phyloP scores from a whole-genome alignment of 2,888 invertebrate genomes.

The Thera obeliscata region DNA sequence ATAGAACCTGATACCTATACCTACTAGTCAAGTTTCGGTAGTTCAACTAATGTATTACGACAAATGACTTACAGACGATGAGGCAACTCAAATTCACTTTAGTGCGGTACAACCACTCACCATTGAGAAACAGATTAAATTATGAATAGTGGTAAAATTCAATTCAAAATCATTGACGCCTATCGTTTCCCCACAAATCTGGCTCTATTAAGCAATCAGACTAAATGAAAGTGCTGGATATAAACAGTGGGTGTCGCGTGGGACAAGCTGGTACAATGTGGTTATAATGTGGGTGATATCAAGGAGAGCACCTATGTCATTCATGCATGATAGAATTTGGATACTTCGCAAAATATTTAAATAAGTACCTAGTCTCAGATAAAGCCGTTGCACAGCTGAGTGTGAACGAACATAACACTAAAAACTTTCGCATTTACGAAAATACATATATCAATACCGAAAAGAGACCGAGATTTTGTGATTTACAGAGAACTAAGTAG shows the following conservation, averaged over 20 bases:
- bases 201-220: conserved; percentile 66
- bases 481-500: no score
- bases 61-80: neutral
- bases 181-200: conserved; percentile 59
- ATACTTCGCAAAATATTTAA: conserved; percentile 13
- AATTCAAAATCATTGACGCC: conserved; percentile 37
- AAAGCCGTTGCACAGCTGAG: no score
- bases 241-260: conserved; percentile 72
- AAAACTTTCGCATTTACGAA: no score
- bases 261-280: conserved; percentile 57
- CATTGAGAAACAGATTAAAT: conserved; percentile 5
- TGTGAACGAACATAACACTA: no score
- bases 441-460: no score
- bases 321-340: conserved; percentile 24
- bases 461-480: no score
- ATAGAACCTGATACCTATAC: neutral
- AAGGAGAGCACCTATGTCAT: conserved; percentile 66
- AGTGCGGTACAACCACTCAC: conserved; percentile 1
- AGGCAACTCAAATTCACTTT: neutral
- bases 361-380: no score
- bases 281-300: conserved; percentile 68
- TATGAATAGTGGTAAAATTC: conserved; percentile 32
- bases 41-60: neutral
- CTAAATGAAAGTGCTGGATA: conserved; percentile 71
- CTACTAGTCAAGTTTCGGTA: neutral